phyloP scores from a whole-genome alignment of 2,888 invertebrate species.

The Pseudeuparius sepicola region DNA sequence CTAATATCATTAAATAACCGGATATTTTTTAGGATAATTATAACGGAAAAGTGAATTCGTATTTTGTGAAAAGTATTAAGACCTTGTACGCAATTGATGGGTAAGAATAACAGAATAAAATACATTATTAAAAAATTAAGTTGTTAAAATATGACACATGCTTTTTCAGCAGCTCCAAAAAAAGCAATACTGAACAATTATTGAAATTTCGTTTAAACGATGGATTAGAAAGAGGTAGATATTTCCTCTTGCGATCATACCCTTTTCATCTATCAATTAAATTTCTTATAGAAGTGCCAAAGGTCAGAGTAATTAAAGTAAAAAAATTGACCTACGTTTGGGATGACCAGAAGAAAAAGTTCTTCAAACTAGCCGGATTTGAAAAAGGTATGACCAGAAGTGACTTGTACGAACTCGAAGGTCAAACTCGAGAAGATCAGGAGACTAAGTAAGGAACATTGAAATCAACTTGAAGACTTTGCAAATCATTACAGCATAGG shows the following conservation, averaged over 20 bases:
- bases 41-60: slow-evolving; percentile 61
- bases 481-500: no score
- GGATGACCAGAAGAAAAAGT: slow-evolving; percentile 58
- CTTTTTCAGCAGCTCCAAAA: no score
- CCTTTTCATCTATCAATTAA: no score
- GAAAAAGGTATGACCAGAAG: slow-evolving; percentile 57
- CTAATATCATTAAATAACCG: neutral
- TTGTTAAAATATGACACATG: no score
- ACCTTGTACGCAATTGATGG: slow-evolving; percentile 41
- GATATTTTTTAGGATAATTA: slow-evolving; percentile 57
- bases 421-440: slow-evolving; percentile 49
- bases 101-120: slow-evolving; percentile 38
- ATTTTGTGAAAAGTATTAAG: slow-evolving; percentile 53
- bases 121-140: no score
- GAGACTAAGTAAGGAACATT: slow-evolving; percentile 45
- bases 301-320: slow-evolving; percentile 56
- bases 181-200: no score
- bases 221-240: slow-evolving; percentile 29
- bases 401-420: slow-evolving; percentile 51
- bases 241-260: no score
- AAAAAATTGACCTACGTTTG: slow-evolving; percentile 79
- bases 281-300: no score
- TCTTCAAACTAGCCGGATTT: slow-evolving; percentile 61
- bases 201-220: slow-evolving; percentile 24
- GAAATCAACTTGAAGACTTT: no score